Conservation (phyloP, 2,797 vertebrate genomes). For the Phylloscopus collybita region DNA sequence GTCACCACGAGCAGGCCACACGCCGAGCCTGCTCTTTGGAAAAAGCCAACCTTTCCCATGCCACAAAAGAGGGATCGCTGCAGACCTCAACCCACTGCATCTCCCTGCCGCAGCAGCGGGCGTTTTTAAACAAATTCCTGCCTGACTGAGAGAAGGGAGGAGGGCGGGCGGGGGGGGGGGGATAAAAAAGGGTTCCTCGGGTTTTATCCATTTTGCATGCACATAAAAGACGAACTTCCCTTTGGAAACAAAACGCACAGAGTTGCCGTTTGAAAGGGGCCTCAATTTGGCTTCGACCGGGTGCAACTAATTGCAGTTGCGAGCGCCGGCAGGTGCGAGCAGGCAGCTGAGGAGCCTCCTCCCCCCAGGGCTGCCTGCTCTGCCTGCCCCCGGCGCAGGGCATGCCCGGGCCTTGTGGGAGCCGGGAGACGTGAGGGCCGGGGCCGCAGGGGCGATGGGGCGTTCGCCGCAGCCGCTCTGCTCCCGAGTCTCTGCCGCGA, state of each 20-base stretch:
- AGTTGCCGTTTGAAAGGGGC: constrained; percentile 54
- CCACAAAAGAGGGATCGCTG: not conserved
- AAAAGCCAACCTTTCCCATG: not conserved
- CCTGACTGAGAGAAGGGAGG: not conserved
- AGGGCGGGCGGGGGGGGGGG: not conserved
- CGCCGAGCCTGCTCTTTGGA: not conserved
- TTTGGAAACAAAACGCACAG: constrained; percentile 61
- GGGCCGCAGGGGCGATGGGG: accelerated
- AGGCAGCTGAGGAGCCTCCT: constrained; percentile 49
- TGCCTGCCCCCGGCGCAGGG: not conserved
- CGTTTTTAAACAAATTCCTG: not conserved
- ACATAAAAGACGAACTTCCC: constrained; percentile 61
- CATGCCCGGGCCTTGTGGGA: not conserved
- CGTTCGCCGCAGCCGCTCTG: accelerated
- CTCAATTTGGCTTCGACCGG: constrained; percentile 50
- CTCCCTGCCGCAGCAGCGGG: not conserved
- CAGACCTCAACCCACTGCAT: not conserved
- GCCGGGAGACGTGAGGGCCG: accelerated
- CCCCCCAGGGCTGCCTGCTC: not conserved
- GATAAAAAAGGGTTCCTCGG: not conserved
- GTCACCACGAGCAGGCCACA: not conserved
- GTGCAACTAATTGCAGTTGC: constrained; percentile 57
- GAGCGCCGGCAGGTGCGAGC: constrained; percentile 40
- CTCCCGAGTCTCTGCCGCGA: accelerated
- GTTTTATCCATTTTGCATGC: constrained; percentile 61